Percentiles rank a stretch among this genome's conserved stretches.
Conservation (phyloP, 53 echinoderm and acorn worm genomes). For the Paracentrotus lividus region DNA sequence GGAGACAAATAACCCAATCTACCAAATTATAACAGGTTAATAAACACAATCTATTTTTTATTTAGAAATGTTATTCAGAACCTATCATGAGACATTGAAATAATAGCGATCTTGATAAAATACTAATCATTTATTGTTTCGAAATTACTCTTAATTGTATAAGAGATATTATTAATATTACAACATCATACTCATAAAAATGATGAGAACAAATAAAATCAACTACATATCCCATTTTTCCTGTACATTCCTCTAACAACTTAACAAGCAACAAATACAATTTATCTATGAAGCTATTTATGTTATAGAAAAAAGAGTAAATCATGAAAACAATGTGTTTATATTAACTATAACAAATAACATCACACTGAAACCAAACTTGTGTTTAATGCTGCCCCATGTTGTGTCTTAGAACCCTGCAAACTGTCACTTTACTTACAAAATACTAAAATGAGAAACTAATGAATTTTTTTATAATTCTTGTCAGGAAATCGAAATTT, state of each 20-base stretch:
- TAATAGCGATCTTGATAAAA: neutral
- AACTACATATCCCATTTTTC: slow-evolving; percentile 41
- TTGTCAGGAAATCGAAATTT: neutral
- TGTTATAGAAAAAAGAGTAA: slow-evolving; percentile 66
- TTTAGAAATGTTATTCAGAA: neutral
- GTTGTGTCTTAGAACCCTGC: neutral
- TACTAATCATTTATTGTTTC: neutral
- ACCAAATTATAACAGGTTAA: too few species aligned
- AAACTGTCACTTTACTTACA: neutral
- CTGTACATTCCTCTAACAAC: neutral
- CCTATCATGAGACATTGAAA: too few species aligned
- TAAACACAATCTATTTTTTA: neutral
- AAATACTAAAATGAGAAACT: neutral
- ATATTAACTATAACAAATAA: slow-evolving; percentile 44
- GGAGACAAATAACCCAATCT: neutral
- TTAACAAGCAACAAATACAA: slow-evolving; percentile 15
- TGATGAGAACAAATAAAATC: neutral
- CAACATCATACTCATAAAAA: too few species aligned
- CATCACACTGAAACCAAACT: slow-evolving; percentile 1
- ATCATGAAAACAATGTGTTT: slow-evolving; percentile 64
- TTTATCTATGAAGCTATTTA: slow-evolving; percentile 52
- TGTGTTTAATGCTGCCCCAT: slow-evolving; percentile 56
- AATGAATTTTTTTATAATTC: neutral
- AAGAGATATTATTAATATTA: too few species aligned
- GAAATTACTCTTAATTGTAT: too few species aligned